Evolutionary conservation across 2,888 invertebrate species (phyloP), one percentile per base, ranked within the genome.

Genomic region (Drosophila anceps): DNA sequence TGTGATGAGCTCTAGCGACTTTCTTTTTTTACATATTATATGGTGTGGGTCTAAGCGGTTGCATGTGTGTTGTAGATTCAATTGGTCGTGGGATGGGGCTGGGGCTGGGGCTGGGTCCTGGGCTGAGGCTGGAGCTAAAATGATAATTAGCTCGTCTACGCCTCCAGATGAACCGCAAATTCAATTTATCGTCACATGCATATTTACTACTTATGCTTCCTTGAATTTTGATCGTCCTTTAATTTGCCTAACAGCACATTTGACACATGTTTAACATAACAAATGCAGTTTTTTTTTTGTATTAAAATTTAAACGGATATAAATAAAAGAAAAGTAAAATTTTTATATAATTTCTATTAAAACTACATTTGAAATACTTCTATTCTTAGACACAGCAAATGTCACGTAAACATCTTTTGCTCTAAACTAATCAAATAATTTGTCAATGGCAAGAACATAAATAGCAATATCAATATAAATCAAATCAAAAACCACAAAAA

Each of bases 391-490:
- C 8, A 43, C 5, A n/a, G 13, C 2, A 20, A 43, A 33, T 31
- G 18, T n/a, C 3, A 35, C 29, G 39, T 37, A 27, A 58, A 53
- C 18, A 6, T 37, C 60, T 66, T 72, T 69, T 58, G 13, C 43
- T 51, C 67, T 57, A 29, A 53, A 44, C 59, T 73, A 78, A 76
- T 80, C 61, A 73, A 73, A 85, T 78, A 70, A 82, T 81, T 82
- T 85, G 78, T 53, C 69, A 76, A 62, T 58, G 55, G 55, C 35
- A 24, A 33, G 61, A 62, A 81, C 64, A 69, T 63, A 69, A 79
- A 76, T 74, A 74, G 77, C 83, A 66, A 85, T 85, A 82, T 80
- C 83, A 82, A 84, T 84, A 82, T 74, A 82, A 82, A 82, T 82
- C 82, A 67, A 82, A 82, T 79, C 65, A 76, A 37, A 58, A 51